phyloP scores from a whole-genome alignment of 2,888 invertebrate species.

The Rhagium mordax region DNA sequence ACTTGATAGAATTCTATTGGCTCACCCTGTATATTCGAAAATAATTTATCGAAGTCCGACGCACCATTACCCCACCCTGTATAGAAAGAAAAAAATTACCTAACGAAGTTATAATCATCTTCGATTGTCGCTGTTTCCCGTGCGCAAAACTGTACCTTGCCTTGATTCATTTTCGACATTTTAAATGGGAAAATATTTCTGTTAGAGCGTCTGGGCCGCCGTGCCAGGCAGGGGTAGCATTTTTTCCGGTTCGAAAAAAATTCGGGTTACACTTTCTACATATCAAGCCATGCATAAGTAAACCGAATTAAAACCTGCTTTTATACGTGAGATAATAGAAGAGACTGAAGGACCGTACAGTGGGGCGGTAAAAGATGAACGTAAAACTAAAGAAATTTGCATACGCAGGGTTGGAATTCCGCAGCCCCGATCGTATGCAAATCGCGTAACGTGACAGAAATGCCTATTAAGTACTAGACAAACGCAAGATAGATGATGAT shows the following conservation, averaged over 20 bases:
- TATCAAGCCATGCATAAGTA: neutral
- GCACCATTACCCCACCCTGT: too few relatives aligned
- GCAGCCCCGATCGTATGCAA: conserved; percentile 46
- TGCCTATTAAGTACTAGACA: conserved; percentile 60
- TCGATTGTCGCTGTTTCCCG: too few relatives aligned
- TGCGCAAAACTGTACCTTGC: neutral
- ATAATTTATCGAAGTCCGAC: too few relatives aligned
- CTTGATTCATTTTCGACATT: too few relatives aligned
- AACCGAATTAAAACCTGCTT: conserved; percentile 37
- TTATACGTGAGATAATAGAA: conserved; percentile 40
- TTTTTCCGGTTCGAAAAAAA: neutral
- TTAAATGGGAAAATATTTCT: too few relatives aligned
- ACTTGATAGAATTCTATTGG: too few relatives aligned
- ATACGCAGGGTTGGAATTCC: conserved; percentile 36
- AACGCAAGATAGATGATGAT: conserved; percentile 59
- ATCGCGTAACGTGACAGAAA: conserved; percentile 59
- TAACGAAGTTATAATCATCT: too few relatives aligned
- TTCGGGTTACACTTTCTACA: neutral
- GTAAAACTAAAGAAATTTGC: conserved; percentile 37
- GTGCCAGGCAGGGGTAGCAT: neutral
- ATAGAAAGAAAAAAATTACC: too few relatives aligned
- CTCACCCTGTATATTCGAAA: too few relatives aligned
- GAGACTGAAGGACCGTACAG: conserved; percentile 33
- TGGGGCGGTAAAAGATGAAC: conserved; percentile 37
- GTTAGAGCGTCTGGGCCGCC: too few relatives aligned